Conservation (phyloP, 2,113 vertebrate species). For the Mohoua ochrocephala region DNA sequence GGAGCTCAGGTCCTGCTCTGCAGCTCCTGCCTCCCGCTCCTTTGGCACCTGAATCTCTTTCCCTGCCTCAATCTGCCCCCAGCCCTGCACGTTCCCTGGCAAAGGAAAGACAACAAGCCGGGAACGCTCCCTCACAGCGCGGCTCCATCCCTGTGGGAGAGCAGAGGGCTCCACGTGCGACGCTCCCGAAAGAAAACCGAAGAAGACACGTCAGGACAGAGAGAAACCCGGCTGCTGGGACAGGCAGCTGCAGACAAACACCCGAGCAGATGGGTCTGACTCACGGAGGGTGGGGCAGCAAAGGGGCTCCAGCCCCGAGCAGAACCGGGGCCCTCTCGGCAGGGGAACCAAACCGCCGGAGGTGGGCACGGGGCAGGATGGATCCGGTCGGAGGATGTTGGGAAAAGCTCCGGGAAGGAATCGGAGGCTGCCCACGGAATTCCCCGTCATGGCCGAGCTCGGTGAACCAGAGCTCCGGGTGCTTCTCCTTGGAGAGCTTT, state of each 20-base stretch:
- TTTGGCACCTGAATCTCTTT: not conserved
- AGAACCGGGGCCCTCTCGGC: not conserved
- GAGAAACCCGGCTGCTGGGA: not conserved
- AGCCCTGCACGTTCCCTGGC: not conserved
- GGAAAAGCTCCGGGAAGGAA: not conserved
- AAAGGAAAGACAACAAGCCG: not conserved
- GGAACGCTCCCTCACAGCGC: accelerated
- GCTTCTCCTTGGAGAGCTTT: not conserved
- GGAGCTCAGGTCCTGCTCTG: not conserved
- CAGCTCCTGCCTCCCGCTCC: not conserved
- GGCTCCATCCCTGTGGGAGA: not conserved
- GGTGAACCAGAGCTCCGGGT: not conserved
- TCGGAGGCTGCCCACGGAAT: not conserved
- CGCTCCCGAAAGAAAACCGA: not conserved
- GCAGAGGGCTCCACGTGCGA: not conserved
- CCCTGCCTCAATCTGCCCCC: not conserved
- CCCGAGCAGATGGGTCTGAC: slow-evolving; percentile 21
- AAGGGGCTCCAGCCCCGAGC: slow-evolving; percentile 18
- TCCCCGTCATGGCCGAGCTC: not conserved
- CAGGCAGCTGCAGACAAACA: slow-evolving; percentile 12
- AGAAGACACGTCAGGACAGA: not conserved
- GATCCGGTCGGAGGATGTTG: not conserved
- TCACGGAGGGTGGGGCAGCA: slow-evolving; percentile 43
- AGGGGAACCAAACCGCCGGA: not conserved
- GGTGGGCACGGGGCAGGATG: not conserved